A percentile compares a stretch with the other conserved stretches of the same genome.
Evolutionary conservation across 2,113 vertebrate genomes (phyloP).

Genomic region (Tauraco erythrolophus): DNA sequence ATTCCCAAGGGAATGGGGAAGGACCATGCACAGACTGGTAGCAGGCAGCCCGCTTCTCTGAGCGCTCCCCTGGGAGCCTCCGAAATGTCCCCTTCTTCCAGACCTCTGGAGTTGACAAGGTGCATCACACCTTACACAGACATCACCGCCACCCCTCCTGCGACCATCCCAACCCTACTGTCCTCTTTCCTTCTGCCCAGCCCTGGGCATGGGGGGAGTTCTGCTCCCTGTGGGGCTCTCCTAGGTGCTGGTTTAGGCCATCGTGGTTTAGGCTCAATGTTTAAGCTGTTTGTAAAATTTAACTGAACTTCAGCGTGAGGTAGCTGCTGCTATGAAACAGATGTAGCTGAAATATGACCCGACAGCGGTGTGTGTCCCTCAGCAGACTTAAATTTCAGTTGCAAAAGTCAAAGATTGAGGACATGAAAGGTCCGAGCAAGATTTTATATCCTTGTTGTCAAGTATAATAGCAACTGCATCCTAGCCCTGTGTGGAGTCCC

Average conservation of each 20-base stretch:
- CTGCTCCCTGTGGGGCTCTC: neutral
- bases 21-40: neutral
- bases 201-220: neutral
- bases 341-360: neutral
- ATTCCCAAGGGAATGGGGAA: neutral
- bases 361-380: rapidly evolving
- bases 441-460: neutral
- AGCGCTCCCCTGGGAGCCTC: neutral
- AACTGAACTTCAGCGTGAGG: neutral
- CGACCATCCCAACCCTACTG: rapidly evolving
- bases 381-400: neutral
- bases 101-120: rapidly evolving
- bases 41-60: neutral
- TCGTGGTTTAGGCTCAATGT: neutral
- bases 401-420: neutral
- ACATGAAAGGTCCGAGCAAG: neutral
- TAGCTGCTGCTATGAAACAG: neutral
- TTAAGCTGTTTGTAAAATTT: neutral
- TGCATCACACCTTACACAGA: neutral
- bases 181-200: neutral
- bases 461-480: neutral
- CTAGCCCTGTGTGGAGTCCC: neutral
- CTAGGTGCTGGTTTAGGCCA: neutral
- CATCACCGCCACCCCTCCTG: neutral
- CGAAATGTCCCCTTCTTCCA: neutral